Conservation (phyloP, 37 sponge, comb jelly and placozoan species). For the Aplysina aerophoba region DNA sequence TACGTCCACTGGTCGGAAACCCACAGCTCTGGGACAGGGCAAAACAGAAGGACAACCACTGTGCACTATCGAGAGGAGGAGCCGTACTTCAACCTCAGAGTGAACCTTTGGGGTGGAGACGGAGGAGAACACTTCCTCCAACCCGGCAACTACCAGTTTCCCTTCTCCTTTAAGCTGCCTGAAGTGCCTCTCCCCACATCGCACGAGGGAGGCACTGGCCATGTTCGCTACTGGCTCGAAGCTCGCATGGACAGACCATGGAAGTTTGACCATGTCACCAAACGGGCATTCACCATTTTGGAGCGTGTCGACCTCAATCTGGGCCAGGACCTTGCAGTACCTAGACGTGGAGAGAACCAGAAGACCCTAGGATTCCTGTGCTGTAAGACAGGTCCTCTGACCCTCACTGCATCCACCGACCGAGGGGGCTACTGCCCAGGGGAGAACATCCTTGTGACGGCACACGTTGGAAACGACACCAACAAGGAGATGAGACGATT, state of each 20-base stretch:
- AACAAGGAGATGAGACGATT: slow-evolving; percentile 16
- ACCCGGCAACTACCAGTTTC: slow-evolving; percentile 27
- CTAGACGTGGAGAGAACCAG: not conserved
- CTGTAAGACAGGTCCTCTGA: slow-evolving; percentile 47
- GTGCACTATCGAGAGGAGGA: slow-evolving; percentile 17
- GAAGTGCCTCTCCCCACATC: slow-evolving; percentile 24
- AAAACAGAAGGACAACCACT: slow-evolving; percentile 14
- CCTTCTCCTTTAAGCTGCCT: slow-evolving; percentile 41
- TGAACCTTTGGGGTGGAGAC: not conserved
- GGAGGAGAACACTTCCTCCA: slow-evolving; percentile 23
- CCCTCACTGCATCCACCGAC: slow-evolving; percentile 10
- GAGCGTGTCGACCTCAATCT: slow-evolving; percentile 26
- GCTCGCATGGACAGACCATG: slow-evolving; percentile 34
- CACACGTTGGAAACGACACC: slow-evolving; percentile 50
- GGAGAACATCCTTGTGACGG: slow-evolving; percentile 48
- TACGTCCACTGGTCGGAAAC: slow-evolving; percentile 51
- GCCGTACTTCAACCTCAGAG: slow-evolving; percentile 40
- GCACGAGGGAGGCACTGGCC: slow-evolving; percentile 2
- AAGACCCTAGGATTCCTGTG: slow-evolving; percentile 31
- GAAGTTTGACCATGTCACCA: slow-evolving; percentile 8
- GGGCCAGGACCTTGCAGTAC: not conserved
- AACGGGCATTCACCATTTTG: not conserved
- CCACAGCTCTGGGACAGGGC: slow-evolving; percentile 14
- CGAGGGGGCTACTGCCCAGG: slow-evolving; percentile 45
- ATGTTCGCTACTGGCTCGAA: slow-evolving; percentile 40